Conservation (phyloP, 2,113 vertebrate genomes). For the Oryzias melastigma region DNA sequence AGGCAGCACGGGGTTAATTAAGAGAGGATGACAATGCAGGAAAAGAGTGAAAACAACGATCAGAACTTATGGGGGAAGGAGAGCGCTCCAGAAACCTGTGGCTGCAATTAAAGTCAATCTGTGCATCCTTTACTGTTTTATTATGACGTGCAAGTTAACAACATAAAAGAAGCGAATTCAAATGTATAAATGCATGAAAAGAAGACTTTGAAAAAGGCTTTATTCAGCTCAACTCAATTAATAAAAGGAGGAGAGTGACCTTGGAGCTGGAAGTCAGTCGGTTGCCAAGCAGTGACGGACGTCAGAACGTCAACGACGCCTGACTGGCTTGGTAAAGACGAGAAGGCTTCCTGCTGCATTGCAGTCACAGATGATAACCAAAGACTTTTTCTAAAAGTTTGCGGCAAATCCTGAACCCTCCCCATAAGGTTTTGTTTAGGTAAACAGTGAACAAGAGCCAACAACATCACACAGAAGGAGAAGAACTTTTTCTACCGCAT, state of each 20-base stretch:
- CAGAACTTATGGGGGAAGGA: constrained; percentile 2
- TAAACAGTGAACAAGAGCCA: neutral
- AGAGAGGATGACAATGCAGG: constrained; percentile 50
- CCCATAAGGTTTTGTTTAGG: constrained; percentile 5
- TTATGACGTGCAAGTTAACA: too few relatives aligned
- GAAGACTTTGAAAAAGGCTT: neutral
- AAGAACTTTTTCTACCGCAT: too few relatives aligned
- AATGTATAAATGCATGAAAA: neutral
- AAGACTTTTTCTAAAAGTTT: neutral
- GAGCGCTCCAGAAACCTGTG: neutral
- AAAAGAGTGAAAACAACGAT: constrained; percentile 28
- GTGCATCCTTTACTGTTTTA: constrained; percentile 11
- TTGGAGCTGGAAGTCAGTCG: constrained; percentile 32
- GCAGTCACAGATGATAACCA: constrained; percentile 41
- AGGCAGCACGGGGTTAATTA: constrained; percentile 54
- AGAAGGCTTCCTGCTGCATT: constrained; percentile 45
- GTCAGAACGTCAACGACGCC: constrained; percentile 22
- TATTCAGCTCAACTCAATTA: constrained; percentile 40
- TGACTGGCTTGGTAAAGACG: constrained; percentile 12
- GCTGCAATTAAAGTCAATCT: constrained; percentile 38
- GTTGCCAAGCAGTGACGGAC: constrained; percentile 48
- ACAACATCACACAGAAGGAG: too few relatives aligned
- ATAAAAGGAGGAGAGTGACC: constrained; percentile 43
- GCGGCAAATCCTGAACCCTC: neutral
- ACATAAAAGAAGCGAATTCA: too few relatives aligned